A percentile compares a stretch with the other conserved stretches of the same genome.
Evolutionary conservation across 2,797 vertebrate genomes (phyloP).

Genomic region (Nyctibius grandis): DNA sequence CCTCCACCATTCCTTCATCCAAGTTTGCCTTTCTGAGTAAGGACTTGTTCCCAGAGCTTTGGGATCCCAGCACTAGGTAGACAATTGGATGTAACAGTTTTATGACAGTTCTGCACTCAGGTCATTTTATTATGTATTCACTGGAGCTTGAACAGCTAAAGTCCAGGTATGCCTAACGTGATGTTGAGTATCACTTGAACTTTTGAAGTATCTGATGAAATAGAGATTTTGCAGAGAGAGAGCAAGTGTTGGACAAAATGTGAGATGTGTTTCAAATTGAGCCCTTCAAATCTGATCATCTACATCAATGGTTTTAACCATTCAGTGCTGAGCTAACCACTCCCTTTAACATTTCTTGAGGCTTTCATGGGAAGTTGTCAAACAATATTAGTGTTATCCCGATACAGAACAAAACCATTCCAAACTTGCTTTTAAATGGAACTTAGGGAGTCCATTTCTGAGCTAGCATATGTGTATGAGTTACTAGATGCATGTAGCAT

Average conservation of each 20-base stretch:
- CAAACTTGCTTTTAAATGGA: neutral
- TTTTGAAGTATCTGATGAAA: neutral
- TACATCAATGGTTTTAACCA: neutral
- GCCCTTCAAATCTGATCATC: neutral
- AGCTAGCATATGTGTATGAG: rapidly evolving
- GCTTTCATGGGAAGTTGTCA: neutral
- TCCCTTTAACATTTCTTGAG: neutral
- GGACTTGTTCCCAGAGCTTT: neutral
- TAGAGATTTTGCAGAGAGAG: neutral
- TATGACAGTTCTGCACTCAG: rapidly evolving
- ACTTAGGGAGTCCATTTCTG: neutral
- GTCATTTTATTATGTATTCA: neutral
- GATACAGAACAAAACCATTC: neutral
- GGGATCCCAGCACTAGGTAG: neutral
- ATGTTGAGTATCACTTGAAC: neutral
- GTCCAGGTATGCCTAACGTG: no score
- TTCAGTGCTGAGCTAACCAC: neutral
- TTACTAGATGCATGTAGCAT: neutral
- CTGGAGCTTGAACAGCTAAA: neutral
- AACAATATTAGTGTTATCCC: neutral
- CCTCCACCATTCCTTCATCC: neutral
- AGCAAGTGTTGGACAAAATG: neutral
- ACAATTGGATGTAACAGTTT: neutral
- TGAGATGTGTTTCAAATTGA: neutral
- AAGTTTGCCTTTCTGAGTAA: neutral